Evolutionary conservation across 64 coral and sea anemone species (phyloP), one percentile per base, ranked within the genome.

Genomic region (Hydrozoanthus tunicans): DNA sequence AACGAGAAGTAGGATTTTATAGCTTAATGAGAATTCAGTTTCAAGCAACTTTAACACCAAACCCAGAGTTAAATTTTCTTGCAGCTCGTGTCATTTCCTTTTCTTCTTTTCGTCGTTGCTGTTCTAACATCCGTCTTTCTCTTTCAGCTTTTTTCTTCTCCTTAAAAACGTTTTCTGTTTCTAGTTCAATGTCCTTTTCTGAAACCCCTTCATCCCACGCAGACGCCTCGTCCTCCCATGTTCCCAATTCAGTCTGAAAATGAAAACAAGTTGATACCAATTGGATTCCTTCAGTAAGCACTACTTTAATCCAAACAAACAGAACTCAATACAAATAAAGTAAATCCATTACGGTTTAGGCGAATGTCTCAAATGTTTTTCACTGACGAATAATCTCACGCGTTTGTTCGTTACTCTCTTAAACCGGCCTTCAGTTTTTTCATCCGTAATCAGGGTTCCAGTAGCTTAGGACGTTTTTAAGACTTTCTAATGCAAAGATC

Each of bases 61-160:
- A 12, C 15, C 67, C 84, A 8, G 84, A 58, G 56, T 67, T 73
- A 13, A 69, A 26, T 72, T 88, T 88, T 60, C 84, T 88, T 73
- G 84, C 56, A 26, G 84, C 84, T 9, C 84, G 68, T 27, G 26
- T 88, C 55, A 88, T 88, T 75, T 88, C 84, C 56, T 88, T 88
- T 26, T 88, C 84, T 73, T 88, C 84, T 57, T 88, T 88, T 26
- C 74, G 73, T 14, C 84, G 84, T 23, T 73, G 68, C 24, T 88
- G 84, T 88, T 88, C 84, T 55, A 75, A 24, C 84, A 88, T 74
- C 74, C 84, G 54, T 58, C 84, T 88, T 88, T 88, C 84, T 57
- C 84, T 74, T 88, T 88, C 69, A 88, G 67, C 68, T 59, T 74
- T 88, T 88, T 88, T 88, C 84, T 88, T 88, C 60, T 88, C 84